Evolutionary conservation across 1,140 invertebrate species (phyloP), one percentile per base, ranked within the genome.

Genomic region (Rhynchophorus ferrugineus): DNA sequence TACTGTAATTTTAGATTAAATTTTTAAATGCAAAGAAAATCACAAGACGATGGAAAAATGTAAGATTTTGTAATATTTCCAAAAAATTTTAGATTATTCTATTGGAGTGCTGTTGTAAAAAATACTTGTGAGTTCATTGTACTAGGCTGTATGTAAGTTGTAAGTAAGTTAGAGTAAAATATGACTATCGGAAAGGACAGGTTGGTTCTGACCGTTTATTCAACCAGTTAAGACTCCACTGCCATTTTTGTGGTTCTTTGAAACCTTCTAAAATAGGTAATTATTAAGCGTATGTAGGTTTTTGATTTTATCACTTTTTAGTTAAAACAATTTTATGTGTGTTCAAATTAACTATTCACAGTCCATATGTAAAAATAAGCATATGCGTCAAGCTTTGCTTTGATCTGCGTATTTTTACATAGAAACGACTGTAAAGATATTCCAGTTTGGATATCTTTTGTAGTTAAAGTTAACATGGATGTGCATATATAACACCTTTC

Each of bases 181-280:
- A 50, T 29, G 37, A 37, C 38, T 44, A 52, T 24, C 8, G 3
- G 39, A 3, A 13, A 16, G 14, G 22, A 47, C 45, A 11, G 36
- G 21, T 38, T 45, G 50, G 44, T 39, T 54, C 20, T 54, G 51
- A 54, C 44, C 44, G 38, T 54, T 47, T 54, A 42, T 42, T 36
- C 44, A 54, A 48, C 51, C 51, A 54, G 51, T 48, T 47, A 29
- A 54, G 42, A 22, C 44, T 22, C 51, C 51, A 54, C 51, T 54
- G 51, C 51, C 51, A 54, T 54, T 54, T 47, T 48, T 43, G 37
- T 43, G 44, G 51, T 47, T 54, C 36, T 47, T 53, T 17, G 8
- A 41, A 41, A 53, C 24, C 37, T 24, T 42, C 33, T 21, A 47
- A 54, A 48, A 43, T 54, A 54, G 51, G 51, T 47, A 54, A 53